Evolutionary conservation across 92 coral and sea anemone genomes (phyloP).

Genomic region (Diadumene lineata): DNA sequence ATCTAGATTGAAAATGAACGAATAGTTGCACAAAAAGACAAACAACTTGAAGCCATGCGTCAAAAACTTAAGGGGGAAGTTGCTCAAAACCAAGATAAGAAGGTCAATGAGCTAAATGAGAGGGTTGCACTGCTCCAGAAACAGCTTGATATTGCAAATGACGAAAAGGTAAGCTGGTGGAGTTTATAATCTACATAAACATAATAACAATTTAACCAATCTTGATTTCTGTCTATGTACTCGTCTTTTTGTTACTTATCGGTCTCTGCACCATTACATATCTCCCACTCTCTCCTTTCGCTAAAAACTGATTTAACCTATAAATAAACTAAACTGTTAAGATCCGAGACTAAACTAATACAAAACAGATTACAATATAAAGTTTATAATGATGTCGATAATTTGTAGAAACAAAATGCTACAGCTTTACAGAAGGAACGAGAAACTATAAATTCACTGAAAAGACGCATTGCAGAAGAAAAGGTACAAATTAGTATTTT

Average conservation of each 20-base stretch:
- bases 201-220: no score
- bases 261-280: no score
- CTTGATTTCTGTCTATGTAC: no score
- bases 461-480: constrained; percentile 21
- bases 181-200: no score
- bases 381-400: no score
- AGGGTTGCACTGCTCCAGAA: constrained; percentile 17
- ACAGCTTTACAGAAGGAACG: constrained; percentile 36
- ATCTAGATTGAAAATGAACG: constrained; percentile 89
- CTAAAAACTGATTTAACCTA: no score
- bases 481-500: no score
- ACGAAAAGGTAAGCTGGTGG: constrained; percentile 26
- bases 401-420: constrained; percentile 24
- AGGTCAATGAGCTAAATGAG: constrained; percentile 27
- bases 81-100: constrained; percentile 27
- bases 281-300: no score
- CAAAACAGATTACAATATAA: no score
- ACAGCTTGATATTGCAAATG: constrained; percentile 19
- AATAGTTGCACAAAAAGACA: constrained; percentile 95
- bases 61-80: constrained; percentile 39
- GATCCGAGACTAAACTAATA: no score
- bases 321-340: no score
- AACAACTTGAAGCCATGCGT: constrained; percentile 75
- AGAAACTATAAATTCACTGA: constrained; percentile 30
- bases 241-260: no score